Conservation (phyloP, 1,140 invertebrate species). For the Orussus abietinus region DNA sequence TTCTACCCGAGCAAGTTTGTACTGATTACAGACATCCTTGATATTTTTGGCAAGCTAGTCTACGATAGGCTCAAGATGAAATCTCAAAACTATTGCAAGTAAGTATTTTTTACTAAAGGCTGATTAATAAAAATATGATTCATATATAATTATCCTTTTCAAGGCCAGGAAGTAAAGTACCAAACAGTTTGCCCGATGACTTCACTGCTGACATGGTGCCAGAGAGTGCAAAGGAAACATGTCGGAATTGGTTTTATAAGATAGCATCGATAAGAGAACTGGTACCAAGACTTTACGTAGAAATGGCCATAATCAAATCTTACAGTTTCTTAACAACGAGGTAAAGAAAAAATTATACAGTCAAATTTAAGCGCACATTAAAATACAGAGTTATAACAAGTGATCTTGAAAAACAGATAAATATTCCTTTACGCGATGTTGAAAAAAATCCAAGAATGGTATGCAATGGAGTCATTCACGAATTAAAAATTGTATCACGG, state of each 20-base stretch:
- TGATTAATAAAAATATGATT: slow-evolving; percentile 13
- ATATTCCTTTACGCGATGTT: too few species aligned
- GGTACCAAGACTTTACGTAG: slow-evolving; percentile 90
- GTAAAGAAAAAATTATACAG: slow-evolving; percentile 43
- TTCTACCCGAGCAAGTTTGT: slow-evolving; percentile 99
- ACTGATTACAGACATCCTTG: slow-evolving; percentile 90
- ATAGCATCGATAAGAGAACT: slow-evolving; percentile 95
- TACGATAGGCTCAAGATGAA: slow-evolving; percentile 83
- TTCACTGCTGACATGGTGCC: slow-evolving; percentile 74
- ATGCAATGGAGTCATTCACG: too few species aligned
- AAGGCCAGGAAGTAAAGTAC: slow-evolving; percentile 54
- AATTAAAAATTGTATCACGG: too few species aligned
- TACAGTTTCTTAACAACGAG: slow-evolving; percentile 77
- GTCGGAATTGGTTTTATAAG: slow-evolving; percentile 98
- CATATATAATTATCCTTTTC: slow-evolving; percentile 22
- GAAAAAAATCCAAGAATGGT: too few species aligned
- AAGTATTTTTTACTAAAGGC: slow-evolving; percentile 25
- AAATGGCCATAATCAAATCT: slow-evolving; percentile 89
- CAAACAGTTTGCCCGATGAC: slow-evolving; percentile 62
- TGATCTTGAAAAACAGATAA: too few species aligned
- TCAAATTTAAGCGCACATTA: too few species aligned
- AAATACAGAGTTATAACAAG: too few species aligned
- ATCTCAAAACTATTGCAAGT: slow-evolving; percentile 64
- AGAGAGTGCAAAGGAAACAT: slow-evolving; percentile 91
- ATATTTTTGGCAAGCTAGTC: slow-evolving; percentile 91